Conservation (phyloP, 2,888 invertebrate genomes). For the Pogonocherus hispidulus region DNA sequence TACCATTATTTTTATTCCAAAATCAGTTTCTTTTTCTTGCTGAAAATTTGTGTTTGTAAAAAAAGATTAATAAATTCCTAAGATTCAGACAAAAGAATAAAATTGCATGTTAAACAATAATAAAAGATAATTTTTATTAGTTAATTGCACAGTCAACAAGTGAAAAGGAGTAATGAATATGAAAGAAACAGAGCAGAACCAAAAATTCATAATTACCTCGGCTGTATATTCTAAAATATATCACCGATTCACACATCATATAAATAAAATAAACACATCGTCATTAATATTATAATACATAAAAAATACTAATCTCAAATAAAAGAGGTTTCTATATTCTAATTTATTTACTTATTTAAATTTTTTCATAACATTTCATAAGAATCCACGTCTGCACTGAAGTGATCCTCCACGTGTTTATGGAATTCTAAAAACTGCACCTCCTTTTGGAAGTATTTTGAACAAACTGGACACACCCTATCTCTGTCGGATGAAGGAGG, state of each 20-base stretch:
- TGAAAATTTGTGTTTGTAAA: too few relatives aligned
- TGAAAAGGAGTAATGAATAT: not conserved
- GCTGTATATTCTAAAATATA: not conserved
- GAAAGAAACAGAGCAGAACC: not conserved
- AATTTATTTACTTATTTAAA: slow-evolving; percentile 2
- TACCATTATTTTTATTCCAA: too few relatives aligned
- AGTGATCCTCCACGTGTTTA: slow-evolving; percentile 84
- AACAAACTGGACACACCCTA: slow-evolving; percentile 85
- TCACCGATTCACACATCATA: not conserved
- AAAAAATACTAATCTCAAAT: not conserved
- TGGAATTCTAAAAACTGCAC: slow-evolving; percentile 77
- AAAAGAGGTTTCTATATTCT: not conserved
- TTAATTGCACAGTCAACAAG: not conserved
- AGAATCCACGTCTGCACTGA: slow-evolving; percentile 71
- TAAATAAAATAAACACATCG: not conserved
- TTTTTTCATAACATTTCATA: slow-evolving; percentile 55
- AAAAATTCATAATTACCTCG: not conserved
- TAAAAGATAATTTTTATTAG: not conserved
- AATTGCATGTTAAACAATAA: not conserved
- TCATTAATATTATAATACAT: not conserved
- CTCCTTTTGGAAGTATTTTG: slow-evolving; percentile 73
- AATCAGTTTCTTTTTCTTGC: too few relatives aligned
- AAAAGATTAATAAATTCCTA: too few relatives aligned
- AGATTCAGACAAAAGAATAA: not conserved
- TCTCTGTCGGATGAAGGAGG: slow-evolving; percentile 57